Base-by-base conservation (phyloP, 2,797 vertebrate species). In the Periparus ater region DNA sequence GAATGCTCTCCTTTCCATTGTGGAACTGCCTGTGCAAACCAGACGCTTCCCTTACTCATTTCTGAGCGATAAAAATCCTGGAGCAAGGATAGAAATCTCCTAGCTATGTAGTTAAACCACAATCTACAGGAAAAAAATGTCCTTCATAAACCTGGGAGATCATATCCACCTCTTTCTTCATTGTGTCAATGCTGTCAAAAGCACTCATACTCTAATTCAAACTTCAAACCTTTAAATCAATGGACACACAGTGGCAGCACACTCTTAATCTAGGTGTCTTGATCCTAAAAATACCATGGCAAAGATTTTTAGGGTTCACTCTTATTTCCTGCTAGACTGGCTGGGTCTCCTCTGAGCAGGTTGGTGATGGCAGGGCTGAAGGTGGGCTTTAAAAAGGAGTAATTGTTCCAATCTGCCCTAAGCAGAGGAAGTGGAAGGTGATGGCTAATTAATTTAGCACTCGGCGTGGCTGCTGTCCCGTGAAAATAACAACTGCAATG, bases 391-490 rank as follows among this genome's bases (percentile, higher is more conserved):
- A 62, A 83, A 63, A 85, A 86, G 60, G 62, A 79, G 32, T 0
- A 7, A 80, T 88, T 82, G 79, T 94, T 96, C 62, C 66, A 55
- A 4, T 65, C 48, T 81, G 60, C 62, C 81, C 51, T 13, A 22
- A 53, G 45, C 34, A 57, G 68, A 62, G 88, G 86, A 94, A 82
- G 88, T 82, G 71, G 80, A 93, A 92, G 45, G 74, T 53, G 88
- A 91, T 87, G 95, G 84, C 17, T 88, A 66, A 90, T 96, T 96
- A 93, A 87, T 68, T 85, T 73, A 85, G 88, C 80, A 87, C 88
- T 94, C 15, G 30, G 51, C 3, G 2, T 65, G 75, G 81, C 84
- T 73, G 89, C 67, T 85, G 78, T 92, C 89, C 92, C 29, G 4
- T 91, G 92, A 76, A 96, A 96, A 92, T 44, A 93, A 84, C 70